Base-by-base conservation (phyloP, 1,140 invertebrate genomes). In the Pristionchus pacificus region DNA sequence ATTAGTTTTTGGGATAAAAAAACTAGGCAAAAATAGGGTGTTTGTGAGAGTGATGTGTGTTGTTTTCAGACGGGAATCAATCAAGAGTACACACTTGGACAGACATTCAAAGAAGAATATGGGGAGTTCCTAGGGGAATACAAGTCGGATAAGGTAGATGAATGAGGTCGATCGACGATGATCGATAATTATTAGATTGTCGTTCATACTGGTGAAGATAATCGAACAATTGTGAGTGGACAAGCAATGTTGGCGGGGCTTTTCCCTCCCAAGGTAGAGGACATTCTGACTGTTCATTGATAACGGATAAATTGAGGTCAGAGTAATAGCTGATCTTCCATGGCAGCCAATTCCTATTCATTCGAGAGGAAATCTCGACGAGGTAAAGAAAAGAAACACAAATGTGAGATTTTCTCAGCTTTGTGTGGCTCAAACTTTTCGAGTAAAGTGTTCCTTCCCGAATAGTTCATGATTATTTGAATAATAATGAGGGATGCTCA, bases 61-160 rank as follows among this genome's bases (percentile, higher is more conserved):
- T 57, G 55, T 67, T 69, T 31, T n/a, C n/a, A 69, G 60, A 60
- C 33, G 27, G 68, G 68, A 30, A 62, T 70, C 29, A 32, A 63
- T 19, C 28, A 70, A 49, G 68, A 70, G 30, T 70, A 55, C 28
- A 1, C 33, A 3, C 59, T 70, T 25, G 68, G 68, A 1, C 6
- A 61, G 49, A 14, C 38, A 31, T n/a, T 70, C 27, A 15, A 27
- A 2, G 15, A 70, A 14, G n/a, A 28, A 1, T 70, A 70, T 64
- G 68, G 68, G 24, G 25, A 70, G 1, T 59, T 60, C 63, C 63
- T 70, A 30, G 68, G 68, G 30, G 60, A 70, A 27, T 70, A 70
- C 19, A 38, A 33, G 19, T 60, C 68, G 1, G 31, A 32, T 31
- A 38, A 61, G 15, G 68, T 70, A 29, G 55, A 33, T 55, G 0